phyloP scores from a whole-genome alignment of 2,113 vertebrate species.

The Cryptomyrus ogoouensis region DNA sequence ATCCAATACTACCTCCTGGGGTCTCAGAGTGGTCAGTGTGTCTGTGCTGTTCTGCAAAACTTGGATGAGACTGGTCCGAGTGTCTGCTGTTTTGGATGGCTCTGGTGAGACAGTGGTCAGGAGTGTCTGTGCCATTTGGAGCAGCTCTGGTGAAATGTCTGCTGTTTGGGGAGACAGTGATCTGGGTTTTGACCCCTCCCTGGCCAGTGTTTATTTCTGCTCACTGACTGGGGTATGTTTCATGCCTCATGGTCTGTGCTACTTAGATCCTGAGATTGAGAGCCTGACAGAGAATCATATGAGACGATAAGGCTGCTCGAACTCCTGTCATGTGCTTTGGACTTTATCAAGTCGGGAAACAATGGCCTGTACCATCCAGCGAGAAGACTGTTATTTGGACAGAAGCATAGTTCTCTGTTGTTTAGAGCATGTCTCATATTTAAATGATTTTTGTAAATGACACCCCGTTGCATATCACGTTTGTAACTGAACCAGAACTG shows the following conservation, averaged over 20 bases:
- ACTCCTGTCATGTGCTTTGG: not conserved
- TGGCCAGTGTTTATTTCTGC: not conserved
- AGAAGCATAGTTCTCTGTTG: not conserved
- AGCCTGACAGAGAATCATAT: not conserved
- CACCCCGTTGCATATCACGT: not conserved
- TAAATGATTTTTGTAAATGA: not conserved
- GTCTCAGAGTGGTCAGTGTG: not conserved
- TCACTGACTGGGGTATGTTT: not conserved
- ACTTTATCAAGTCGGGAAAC: not conserved
- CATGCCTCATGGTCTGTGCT: not conserved
- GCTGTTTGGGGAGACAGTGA: not conserved
- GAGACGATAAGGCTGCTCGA: not conserved
- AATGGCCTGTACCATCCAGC: not conserved
- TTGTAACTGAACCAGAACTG: not conserved
- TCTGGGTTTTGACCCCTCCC: not conserved
- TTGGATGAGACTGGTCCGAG: not conserved
- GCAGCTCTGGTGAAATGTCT: not conserved
- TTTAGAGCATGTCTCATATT: not conserved
- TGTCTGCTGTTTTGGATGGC: not conserved
- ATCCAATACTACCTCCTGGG: not conserved
- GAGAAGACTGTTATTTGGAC: not conserved
- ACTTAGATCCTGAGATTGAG: not conserved
- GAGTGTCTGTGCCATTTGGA: not conserved
- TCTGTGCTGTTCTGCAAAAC: not conserved
- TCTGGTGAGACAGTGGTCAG: not conserved